Base-by-base conservation (phyloP, 2,888 invertebrate genomes). In the Polydrusus tereticollis region DNA sequence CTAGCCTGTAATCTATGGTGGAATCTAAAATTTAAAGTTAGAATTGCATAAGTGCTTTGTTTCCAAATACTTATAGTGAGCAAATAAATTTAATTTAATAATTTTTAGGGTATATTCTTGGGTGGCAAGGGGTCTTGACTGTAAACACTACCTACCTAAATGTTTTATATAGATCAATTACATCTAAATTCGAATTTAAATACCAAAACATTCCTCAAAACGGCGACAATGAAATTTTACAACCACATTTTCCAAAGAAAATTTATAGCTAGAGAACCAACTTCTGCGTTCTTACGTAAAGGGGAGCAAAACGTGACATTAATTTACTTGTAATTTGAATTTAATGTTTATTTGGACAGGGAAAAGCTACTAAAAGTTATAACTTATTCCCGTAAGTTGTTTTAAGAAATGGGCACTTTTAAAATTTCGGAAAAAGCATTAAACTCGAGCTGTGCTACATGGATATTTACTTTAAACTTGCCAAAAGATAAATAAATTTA, bases 241-340 rank as follows among this genome's bases (percentile, higher is more conserved):
- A 47, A 47, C 47, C 47, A 47, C 47, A 47, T 47, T 47, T 47
- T 47, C 47, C 47, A 47, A 47, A 47, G 47, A 47, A 47, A 47
- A 47, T 47, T 47, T 47, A 47, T 47, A 47, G 47, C 47, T 47
- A 47, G 47, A 18, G 45, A 18, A 45, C 45, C 45, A 45, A 45
- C 45, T 45, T 45, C 47, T 45, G 21, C 47, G 47, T 47, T 47
- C 47, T 47, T 47, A 47, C 23, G 47, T 47, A 47, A 47, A 47
- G 47, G 47, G 47, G 47, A 47, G 47, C 47, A 47, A 23, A 47
- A 47, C 47, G 47, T 23, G 47, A 47, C 47, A 47, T 47, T 47
- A 47, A 47, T 47, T 47, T 47, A 47, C 47, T 23, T 47, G 47
- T 47, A 47, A 47, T 47, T 47, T 21, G 47, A 47, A 47, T 47